A percentile compares a stretch with the other conserved stretches of the same genome.
These are phyloP conservation scores for Burhinus oedicnemus DNA, from an alignment of 2,113 vertebrate species.

Conservation along the genomic window DNA sequence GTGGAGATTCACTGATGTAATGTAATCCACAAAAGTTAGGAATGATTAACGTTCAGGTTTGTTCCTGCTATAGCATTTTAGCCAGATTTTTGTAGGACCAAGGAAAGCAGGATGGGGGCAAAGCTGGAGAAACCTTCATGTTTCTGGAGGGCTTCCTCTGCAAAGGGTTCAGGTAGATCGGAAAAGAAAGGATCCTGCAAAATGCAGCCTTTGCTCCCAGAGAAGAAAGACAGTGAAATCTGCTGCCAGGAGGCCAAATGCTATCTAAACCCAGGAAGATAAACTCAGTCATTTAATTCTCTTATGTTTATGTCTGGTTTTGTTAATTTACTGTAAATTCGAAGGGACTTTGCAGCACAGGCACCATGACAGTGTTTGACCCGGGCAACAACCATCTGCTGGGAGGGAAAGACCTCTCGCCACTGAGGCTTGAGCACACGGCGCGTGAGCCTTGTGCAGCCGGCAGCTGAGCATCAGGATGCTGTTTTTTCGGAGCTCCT, in stretches of 20 bases:
- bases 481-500: neutral
- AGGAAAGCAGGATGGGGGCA: neutral
- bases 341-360: slow-evolving; percentile 10
- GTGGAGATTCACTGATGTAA: neutral
- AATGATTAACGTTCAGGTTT: neutral
- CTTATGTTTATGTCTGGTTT: slow-evolving; percentile 49
- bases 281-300: slow-evolving; percentile 45
- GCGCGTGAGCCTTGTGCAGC: neutral
- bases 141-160: neutral
- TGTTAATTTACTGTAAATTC: slow-evolving; percentile 45
- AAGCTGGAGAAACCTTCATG: neutral
- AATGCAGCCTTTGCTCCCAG: neutral
- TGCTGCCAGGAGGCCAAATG: slow-evolving; percentile 7
- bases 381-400: slow-evolving; percentile 10
- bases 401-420: slow-evolving; percentile 47
- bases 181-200: neutral
- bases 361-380: slow-evolving; percentile 29
- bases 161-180: neutral
- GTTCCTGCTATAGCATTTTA: neutral
- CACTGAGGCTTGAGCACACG: neutral
- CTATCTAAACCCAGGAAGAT: slow-evolving; percentile 5
- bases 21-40: neutral
- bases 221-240: neutral
- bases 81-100: neutral
- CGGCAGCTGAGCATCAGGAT: neutral